Evolutionary conservation across 2,113 vertebrate genomes (phyloP), one percentile per base, ranked within the genome.

Genomic region (Labrus mixtus): DNA sequence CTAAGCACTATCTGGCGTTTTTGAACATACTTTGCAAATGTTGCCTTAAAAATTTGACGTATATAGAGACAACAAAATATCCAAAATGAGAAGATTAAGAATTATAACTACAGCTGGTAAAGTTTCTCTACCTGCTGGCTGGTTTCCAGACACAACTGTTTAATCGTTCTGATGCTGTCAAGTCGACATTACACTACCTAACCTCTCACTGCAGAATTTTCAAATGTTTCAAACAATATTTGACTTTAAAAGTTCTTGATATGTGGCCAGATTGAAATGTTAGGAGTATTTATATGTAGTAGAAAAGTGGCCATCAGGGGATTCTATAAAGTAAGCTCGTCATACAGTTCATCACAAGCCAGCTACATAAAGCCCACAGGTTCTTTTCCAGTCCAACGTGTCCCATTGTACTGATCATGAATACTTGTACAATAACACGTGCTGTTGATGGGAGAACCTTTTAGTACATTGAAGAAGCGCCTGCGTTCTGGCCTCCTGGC

Each of bases 401-500:
- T 82, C 54, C 36, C 58, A 29, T 78, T 81, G 83, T 89, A 78
- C 82, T 37, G 70, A 67, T 12, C 8, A n/a, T 43, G 23, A 63
- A 2, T 12, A 58, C 1, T 6, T 55, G 87, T 81, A 66, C 82
- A 59, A 68, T 23, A 51, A 25, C 73, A 69, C 76, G 53, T 48
- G 64, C 63, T 29, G 80, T 58, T 53, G 84, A 67, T 19, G 48
- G 69, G 82, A 86, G 89, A 96, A 94, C 93, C 95, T 93, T 71
- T 85, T 86, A 84, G 85, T 87, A 87, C 88, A 86, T 75, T 85
- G 94, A 97, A 94, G 96, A 97, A 89, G 94, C 96, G 96, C 94
- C 72, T 98, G 96, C 96, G 94, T 94, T 93, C 95, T 92, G 95
- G 94, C 97, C 92, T 79, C 86, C 95, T 61, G 94, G 94, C 97